Percentiles rank a stretch among this genome's conserved stretches.
These are phyloP conservation scores for Tenodera sinensis DNA, from an alignment of 2,888 invertebrate species.

Conservation along the genomic window DNA sequence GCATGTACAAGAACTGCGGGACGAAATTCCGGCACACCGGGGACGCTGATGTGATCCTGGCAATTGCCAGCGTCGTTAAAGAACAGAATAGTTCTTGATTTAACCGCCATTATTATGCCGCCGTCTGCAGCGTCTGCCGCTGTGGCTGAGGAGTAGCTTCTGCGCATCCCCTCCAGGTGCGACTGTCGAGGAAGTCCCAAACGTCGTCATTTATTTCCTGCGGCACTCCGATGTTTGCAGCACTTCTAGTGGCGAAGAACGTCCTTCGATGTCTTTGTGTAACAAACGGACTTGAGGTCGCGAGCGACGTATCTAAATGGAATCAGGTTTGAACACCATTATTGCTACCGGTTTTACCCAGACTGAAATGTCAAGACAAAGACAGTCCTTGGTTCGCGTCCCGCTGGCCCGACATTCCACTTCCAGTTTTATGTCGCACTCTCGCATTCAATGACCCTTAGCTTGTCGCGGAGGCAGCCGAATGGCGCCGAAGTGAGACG, in stretches of 20 bases:
- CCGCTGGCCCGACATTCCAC: neutral
- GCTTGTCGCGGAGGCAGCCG: neutral
- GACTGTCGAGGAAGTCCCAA: too few relatives aligned
- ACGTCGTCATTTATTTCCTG: too few relatives aligned
- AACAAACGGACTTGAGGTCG: neutral
- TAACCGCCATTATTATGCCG: too few relatives aligned
- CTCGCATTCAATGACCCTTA: neutral
- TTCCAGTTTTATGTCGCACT: neutral
- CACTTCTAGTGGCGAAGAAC: neutral
- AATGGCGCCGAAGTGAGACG: neutral
- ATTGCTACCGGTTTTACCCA: neutral
- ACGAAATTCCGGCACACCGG: too few relatives aligned
- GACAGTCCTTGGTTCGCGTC: neutral
- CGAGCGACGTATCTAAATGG: neutral
- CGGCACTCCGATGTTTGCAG: neutral
- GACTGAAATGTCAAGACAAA: neutral
- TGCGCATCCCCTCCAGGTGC: too few relatives aligned
- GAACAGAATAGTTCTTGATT: too few relatives aligned
- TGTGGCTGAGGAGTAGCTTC: too few relatives aligned
- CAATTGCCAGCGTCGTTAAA: too few relatives aligned
- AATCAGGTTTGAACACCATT: neutral
- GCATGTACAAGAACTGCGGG: too few relatives aligned
- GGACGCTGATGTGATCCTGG: too few relatives aligned
- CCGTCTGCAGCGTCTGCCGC: too few relatives aligned
- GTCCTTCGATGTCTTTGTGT: neutral